A percentile compares a stretch with the other conserved stretches of the same genome.
These are phyloP conservation scores for Oplegnathus fasciatus DNA, from an alignment of 2,113 vertebrate species.

Conservation along the genomic window DNA sequence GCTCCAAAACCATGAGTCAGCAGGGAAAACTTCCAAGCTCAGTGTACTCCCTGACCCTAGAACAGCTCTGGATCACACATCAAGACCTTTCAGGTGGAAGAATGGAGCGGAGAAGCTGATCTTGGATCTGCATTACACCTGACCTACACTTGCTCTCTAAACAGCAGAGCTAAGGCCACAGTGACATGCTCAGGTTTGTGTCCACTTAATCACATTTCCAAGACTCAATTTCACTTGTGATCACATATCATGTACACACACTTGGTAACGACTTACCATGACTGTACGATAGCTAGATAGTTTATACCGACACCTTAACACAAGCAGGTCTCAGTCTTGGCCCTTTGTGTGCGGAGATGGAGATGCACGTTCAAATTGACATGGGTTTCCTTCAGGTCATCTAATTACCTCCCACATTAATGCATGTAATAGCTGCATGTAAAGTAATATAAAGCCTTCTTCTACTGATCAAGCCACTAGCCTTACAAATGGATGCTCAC, in stretches of 20 bases:
- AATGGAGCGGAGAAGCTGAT: not conserved
- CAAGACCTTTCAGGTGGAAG: conserved; percentile 44
- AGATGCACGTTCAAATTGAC: not conserved
- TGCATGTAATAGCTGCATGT: not conserved
- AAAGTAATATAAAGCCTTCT: not conserved
- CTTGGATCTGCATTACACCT: conserved; percentile 16
- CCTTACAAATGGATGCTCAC: not conserved
- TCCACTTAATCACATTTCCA: not conserved
- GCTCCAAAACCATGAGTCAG: conserved; percentile 82
- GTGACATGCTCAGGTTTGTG: conserved; percentile 10
- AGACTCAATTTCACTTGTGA: conserved; percentile 11
- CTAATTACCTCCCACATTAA: not conserved
- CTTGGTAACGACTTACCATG: not conserved
- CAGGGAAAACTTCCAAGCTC: conserved; percentile 78
- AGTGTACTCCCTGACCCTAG: conserved; percentile 78
- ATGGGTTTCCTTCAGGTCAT: not conserved
- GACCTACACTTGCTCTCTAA: not conserved
- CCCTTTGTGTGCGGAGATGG: not conserved
- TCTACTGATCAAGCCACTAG: not conserved
- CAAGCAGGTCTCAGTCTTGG: no score
- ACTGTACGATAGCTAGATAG: not conserved
- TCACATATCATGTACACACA: not conserved
- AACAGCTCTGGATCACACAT: conserved; percentile 61
- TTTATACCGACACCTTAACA: no score
- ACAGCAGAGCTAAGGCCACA: not conserved